A percentile compares a stretch with the other conserved stretches of the same genome.
phyloP scores from a whole-genome alignment of 2,797 vertebrate species.

The Propithecus deckenii region DNA sequence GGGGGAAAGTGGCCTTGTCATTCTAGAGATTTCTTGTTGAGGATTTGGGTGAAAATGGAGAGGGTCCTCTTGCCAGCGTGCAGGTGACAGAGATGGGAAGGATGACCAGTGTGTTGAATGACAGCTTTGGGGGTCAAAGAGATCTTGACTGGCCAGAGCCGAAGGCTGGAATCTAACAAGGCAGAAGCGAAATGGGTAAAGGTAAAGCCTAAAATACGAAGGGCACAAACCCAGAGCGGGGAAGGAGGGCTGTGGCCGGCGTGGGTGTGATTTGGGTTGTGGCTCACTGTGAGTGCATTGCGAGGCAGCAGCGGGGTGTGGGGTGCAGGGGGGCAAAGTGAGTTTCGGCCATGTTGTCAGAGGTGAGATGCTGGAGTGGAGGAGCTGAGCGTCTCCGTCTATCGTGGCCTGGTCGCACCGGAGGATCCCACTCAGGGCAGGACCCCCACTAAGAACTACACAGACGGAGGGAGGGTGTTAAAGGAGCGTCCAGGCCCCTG shows the following conservation, averaged over 20 bases:
- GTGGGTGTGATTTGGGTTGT: background rate
- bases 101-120: background rate
- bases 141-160: background rate
- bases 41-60: background rate
- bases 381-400: background rate
- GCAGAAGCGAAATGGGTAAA: background rate
- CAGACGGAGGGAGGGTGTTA: background rate
- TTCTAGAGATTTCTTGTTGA: background rate
- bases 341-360: background rate
- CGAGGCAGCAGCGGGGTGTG: background rate
- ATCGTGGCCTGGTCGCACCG: background rate
- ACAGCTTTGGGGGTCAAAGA: background rate
- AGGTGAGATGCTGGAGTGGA: background rate
- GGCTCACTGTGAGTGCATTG: background rate
- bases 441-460: background rate
- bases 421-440: background rate
- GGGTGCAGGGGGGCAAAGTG: background rate
- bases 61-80: background rate
- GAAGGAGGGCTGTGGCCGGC: background rate
- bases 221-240: background rate
- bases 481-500: background rate
- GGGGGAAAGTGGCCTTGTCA: background rate
- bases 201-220: background rate
- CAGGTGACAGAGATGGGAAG: background rate
- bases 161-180: background rate